Evolutionary conservation across 1,140 invertebrate species (phyloP), one percentile per base, ranked within the genome.

Genomic region (Cydia amplana): DNA sequence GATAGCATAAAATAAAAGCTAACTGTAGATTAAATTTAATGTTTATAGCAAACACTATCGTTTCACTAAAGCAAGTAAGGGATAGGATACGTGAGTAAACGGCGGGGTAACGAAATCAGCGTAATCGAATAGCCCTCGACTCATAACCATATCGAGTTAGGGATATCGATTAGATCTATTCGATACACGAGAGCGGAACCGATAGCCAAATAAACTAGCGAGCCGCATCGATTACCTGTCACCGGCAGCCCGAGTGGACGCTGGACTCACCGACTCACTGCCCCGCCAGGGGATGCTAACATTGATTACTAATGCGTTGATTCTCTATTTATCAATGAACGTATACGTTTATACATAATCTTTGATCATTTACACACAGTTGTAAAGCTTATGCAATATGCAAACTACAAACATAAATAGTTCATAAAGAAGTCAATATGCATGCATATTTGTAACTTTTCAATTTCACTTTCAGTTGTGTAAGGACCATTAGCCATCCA

Each of bases 131-230:
- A 78, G 78, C 83, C 79, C 81, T 78, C 77, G 78, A 82, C 83
- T 83, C 79, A 80, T 82, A 83, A 82, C 75, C 79, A 79, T 80
- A 83, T 83, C 81, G 82, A 77, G 77, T 65, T 63, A 64, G 79
- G 78, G 77, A 70, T 70, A 70, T 70, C 84, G 87, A 88, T 89
- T 88, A 87, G 87, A 89, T 87, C 85, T 83, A 85, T 85, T 86
- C 87, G 86, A 91, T 91, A 91, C 87, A 87, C 82, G 86, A 82
- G 83, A 88, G 81, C 88, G 86, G 84, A 84, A 86, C 87, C 84
- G 88, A 91, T 92, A 91, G 90, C 90, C 88, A 91, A 91, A 92
- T 92, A 92, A 91, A 92, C 90, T 90, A 91, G 87, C 83, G 86
- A 86, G 87, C 87, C 86, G 85, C 87, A 92, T 92, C 88, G 90